phyloP scores from a whole-genome alignment of 2,113 vertebrate species.

The Pterocles burchelli region DNA sequence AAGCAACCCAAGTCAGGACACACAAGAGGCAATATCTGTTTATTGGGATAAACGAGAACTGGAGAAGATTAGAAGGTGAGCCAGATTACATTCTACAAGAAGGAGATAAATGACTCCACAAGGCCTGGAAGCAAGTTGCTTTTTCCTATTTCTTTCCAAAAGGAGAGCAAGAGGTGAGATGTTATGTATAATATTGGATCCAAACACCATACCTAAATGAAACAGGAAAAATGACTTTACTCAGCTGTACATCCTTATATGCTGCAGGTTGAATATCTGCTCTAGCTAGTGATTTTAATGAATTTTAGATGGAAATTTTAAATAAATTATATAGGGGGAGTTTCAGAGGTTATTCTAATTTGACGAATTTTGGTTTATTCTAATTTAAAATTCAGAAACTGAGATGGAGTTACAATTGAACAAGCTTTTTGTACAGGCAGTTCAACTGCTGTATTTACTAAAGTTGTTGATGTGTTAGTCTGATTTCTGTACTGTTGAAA shows the following conservation, averaged over 20 bases:
- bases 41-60: neutral
- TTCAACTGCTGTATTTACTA: neutral
- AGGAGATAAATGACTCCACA: neutral
- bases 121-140: neutral
- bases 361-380: slow-evolving; percentile 38
- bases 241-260: neutral
- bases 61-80: neutral
- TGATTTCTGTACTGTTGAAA: neutral
- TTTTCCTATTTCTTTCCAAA: neutral
- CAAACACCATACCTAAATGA: neutral
- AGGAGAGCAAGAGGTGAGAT: neutral
- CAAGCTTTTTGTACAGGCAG: neutral
- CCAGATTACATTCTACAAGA: neutral
- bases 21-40: neutral
- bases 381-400: slow-evolving; percentile 41
- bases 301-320: slow-evolving; percentile 52
- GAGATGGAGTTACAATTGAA: neutral
- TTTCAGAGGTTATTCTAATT: slow-evolving; percentile 49
- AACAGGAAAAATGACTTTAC: slow-evolving; percentile 16
- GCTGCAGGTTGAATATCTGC: neutral
- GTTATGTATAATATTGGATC: neutral
- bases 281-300: slow-evolving; percentile 46
- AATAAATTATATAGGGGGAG: slow-evolving; percentile 45
- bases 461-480: neutral
- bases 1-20: neutral